These are phyloP conservation scores for Ormyrus nitidulus DNA, from an alignment of 2,888 invertebrate genomes.

Conservation along the genomic window DNA sequence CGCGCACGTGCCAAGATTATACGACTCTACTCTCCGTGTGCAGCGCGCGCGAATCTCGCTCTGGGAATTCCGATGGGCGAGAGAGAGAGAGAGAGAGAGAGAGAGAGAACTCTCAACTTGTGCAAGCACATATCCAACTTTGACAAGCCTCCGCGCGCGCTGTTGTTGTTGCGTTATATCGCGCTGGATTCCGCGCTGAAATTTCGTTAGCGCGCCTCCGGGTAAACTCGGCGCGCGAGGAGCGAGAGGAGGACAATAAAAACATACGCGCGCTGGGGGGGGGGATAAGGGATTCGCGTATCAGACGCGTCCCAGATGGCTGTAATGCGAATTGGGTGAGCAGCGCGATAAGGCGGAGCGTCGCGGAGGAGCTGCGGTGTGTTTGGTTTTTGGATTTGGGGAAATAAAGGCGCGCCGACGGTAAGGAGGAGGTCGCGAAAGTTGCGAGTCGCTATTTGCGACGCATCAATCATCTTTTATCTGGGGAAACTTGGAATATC, in stretches of 20 bases:
- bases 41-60: slow-evolving; percentile 6
- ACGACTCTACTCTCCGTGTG: not conserved
- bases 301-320: slow-evolving; percentile 8
- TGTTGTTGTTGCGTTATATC: not conserved
- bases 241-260: slow-evolving; percentile 2
- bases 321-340: not conserved
- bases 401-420: no score
- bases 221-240: not conserved
- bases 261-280: not conserved
- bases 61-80: not conserved
- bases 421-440: no score
- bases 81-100: no score
- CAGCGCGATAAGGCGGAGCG: not conserved
- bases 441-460: no score
- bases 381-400: no score
- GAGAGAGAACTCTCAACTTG: not conserved
- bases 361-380: no score
- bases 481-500: no score
- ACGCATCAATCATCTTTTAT: no score
- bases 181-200: not conserved
- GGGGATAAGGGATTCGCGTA: not conserved
- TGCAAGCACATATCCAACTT: slow-evolving; percentile 25
- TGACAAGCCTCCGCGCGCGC: slow-evolving; percentile 17
- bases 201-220: not conserved
- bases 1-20: slow-evolving; percentile 1